Evolutionary conservation across 2,113 vertebrate genomes (phyloP).

Genomic region (Poicephalus meyeri): DNA sequence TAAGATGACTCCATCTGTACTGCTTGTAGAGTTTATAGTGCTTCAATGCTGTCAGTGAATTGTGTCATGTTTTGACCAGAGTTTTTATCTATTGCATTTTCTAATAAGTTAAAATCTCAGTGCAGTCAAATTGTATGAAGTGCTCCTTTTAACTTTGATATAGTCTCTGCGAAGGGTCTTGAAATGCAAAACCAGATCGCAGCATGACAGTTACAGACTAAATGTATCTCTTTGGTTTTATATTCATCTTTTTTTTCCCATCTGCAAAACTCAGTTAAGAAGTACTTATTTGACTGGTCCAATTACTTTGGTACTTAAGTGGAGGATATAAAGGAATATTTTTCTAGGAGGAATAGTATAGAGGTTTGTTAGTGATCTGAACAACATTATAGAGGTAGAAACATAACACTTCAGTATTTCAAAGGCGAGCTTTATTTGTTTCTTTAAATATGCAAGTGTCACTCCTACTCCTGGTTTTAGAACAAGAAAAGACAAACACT

Average conservation of each 20-base stretch:
- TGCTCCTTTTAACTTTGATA: neutral
- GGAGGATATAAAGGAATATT: neutral
- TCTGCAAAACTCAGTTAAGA: neutral
- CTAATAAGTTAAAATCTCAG: neutral
- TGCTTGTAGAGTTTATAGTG: neutral
- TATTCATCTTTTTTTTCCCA: neutral
- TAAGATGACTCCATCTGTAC: neutral
- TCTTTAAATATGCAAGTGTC: neutral
- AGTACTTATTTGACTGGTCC: neutral
- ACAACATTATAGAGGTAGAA: neutral
- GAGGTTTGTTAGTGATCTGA: neutral
- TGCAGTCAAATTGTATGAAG: neutral
- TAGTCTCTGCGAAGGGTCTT: neutral
- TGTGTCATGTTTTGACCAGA: neutral
- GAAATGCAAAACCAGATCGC: neutral
- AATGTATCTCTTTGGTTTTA: neutral
- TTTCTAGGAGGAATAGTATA: neutral
- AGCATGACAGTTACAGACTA: neutral
- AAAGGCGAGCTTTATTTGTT: neutral
- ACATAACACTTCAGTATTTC: neutral
- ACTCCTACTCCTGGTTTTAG: slow-evolving; percentile 10
- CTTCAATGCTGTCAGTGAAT: neutral
- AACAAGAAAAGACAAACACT: neutral
- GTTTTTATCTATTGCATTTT: neutral
- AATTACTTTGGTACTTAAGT: neutral